These are phyloP conservation scores for Drepanosiphum platanoidis DNA, from an alignment of 2,888 invertebrate genomes.

Conservation along the genomic window DNA sequence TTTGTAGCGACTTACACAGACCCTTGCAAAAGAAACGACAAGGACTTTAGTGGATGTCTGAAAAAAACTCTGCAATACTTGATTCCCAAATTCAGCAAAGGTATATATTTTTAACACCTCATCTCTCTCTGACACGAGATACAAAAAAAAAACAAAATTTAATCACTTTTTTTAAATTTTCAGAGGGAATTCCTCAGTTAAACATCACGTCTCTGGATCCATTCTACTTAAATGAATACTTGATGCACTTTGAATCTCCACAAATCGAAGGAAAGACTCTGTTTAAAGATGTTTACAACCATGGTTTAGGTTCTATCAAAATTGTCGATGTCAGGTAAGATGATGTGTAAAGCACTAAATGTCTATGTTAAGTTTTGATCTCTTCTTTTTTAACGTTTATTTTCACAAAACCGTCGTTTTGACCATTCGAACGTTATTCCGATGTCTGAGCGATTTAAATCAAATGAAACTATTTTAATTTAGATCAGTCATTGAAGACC, in stretches of 20 bases:
- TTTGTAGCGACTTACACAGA: slow-evolving; percentile 70
- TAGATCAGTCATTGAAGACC: slow-evolving; percentile 70
- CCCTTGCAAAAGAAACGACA: slow-evolving; percentile 70
- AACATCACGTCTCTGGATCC: slow-evolving; percentile 68
- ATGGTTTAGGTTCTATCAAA: slow-evolving; percentile 65
- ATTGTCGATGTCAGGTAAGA: slow-evolving; percentile 65
- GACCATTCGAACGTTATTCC: too few relatives aligned
- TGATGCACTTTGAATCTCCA: slow-evolving; percentile 65
- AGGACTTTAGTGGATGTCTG: slow-evolving; percentile 73
- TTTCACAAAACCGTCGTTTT: too few relatives aligned
- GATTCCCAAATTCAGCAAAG: slow-evolving; percentile 67
- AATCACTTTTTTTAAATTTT: neutral
- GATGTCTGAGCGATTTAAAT: too few relatives aligned
- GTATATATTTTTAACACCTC: slow-evolving; percentile 20
- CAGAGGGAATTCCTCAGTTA: slow-evolving; percentile 70
- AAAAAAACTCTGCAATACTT: slow-evolving; percentile 71
- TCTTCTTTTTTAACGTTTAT: neutral
- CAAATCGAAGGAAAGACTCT: slow-evolving; percentile 65
- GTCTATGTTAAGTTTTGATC: neutral
- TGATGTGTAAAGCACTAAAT: neutral
- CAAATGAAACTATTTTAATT: neutral
- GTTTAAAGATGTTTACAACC: slow-evolving; percentile 64
- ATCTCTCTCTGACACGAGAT: neutral
- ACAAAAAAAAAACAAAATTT: neutral
- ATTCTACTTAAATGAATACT: slow-evolving; percentile 65